phyloP scores from a whole-genome alignment of 2,113 vertebrate species.

The Baryphthengus martii region DNA sequence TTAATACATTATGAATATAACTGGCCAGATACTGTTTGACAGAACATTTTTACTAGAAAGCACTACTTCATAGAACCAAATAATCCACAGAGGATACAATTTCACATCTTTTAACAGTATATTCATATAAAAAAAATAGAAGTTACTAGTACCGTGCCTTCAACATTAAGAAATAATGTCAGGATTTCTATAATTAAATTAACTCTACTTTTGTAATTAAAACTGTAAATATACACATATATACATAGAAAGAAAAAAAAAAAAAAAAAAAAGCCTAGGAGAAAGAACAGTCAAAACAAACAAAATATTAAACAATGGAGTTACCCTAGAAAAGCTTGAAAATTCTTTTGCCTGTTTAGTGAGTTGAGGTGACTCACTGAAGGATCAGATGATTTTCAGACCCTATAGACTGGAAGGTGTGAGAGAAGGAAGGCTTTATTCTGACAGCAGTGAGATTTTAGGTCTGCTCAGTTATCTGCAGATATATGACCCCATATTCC shows the following conservation, averaged over 20 bases:
- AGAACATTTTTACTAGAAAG: background rate
- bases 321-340: background rate
- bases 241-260: background rate
- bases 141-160: background rate
- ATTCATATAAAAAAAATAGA: background rate
- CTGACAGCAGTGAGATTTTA: background rate
- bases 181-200: background rate
- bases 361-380: background rate
- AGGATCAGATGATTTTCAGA: background rate
- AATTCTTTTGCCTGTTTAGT: background rate
- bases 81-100: background rate
- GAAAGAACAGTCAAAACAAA: background rate
- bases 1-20: background rate
- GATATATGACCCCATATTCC: background rate
- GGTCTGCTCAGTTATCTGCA: background rate
- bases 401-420: background rate
- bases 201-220: background rate
- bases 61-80: background rate
- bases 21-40: background rate
- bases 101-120: background rate
- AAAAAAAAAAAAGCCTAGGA: too few relatives aligned
- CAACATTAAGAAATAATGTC: background rate
- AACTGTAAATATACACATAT: background rate
- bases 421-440: background rate
- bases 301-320: background rate